A percentile compares a stretch with the other conserved stretches of the same genome.
Conservation (phyloP, 2,113 vertebrate genomes). For the Centropristis striata region DNA sequence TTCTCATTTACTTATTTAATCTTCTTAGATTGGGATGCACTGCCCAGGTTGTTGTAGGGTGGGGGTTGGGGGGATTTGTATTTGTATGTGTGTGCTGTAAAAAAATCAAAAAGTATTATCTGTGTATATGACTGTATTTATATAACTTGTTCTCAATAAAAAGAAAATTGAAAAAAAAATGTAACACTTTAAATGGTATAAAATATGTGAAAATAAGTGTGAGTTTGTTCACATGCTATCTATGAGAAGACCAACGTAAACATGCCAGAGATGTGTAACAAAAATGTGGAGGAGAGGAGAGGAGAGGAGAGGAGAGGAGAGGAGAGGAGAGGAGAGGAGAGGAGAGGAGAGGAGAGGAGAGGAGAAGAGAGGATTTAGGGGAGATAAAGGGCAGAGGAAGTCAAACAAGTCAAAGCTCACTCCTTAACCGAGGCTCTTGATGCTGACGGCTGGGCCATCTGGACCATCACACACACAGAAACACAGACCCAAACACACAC, state of each 20-base stretch:
- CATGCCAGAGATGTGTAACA: no score
- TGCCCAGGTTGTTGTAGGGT: no score
- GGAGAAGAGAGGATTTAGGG: constrained; percentile 11
- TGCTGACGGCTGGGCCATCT: constrained; percentile 73
- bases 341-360: not conserved
- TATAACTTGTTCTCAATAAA: no score
- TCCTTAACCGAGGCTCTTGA: constrained; percentile 34
- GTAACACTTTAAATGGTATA: not conserved
- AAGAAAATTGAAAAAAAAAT: no score
- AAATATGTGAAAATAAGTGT: not conserved
- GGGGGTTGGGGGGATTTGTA: no score
- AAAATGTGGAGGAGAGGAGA: no score
- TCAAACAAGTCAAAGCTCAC: constrained; percentile 52
- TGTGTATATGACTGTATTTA: no score
- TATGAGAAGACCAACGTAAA: no score
- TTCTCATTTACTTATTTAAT: no score
- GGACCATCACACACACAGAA: constrained; percentile 48
- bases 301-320: not conserved
- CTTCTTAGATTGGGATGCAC: no score
- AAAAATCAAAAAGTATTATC: no score
- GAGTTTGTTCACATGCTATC: not conserved
- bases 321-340: not conserved
- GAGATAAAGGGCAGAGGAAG: constrained; percentile 49
- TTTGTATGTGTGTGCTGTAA: no score
- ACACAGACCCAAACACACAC: constrained; percentile 44